Conservation (phyloP, 2,888 invertebrate genomes). For the Acrocyrtus sp. region DNA sequence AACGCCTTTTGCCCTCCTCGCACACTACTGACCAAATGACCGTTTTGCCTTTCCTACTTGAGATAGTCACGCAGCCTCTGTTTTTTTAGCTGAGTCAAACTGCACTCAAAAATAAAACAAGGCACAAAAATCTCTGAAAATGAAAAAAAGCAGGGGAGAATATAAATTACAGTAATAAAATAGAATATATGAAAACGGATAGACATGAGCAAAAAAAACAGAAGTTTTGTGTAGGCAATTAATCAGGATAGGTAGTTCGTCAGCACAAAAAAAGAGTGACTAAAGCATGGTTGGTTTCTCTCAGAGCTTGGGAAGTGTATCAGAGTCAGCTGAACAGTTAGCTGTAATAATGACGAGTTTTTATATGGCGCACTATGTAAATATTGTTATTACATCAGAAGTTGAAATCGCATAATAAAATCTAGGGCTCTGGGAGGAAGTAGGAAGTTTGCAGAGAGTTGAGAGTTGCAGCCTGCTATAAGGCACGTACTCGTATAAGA, state of each 20-base stretch:
- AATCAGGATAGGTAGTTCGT: not conserved
- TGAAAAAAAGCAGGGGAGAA: not conserved
- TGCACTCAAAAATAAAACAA: too few relatives aligned
- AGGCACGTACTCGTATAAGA: not conserved
- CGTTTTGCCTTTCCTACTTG: too few relatives aligned
- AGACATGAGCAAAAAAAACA: not conserved
- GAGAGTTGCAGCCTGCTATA: not conserved
- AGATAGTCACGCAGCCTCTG: too few relatives aligned
- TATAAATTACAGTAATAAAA: not conserved
- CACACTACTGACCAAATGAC: too few relatives aligned
- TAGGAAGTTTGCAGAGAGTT: constrained; percentile 38
- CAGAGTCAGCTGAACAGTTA: too few relatives aligned
- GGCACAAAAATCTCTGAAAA: too few relatives aligned
- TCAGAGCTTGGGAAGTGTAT: not conserved
- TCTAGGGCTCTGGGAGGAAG: constrained; percentile 49
- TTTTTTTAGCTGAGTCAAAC: too few relatives aligned
- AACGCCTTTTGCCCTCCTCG: constrained; percentile 9
- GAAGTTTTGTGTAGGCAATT: not conserved
- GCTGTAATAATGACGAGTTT: not conserved
- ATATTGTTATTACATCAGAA: constrained; percentile 2
- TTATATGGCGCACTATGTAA: not conserved
- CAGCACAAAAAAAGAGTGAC: too few relatives aligned
- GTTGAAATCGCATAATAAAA: constrained; percentile 7
- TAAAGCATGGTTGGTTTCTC: too few relatives aligned
- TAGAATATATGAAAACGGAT: not conserved